Base-by-base conservation (phyloP, 2,888 invertebrate species). In the Bellardia bayeri region DNA sequence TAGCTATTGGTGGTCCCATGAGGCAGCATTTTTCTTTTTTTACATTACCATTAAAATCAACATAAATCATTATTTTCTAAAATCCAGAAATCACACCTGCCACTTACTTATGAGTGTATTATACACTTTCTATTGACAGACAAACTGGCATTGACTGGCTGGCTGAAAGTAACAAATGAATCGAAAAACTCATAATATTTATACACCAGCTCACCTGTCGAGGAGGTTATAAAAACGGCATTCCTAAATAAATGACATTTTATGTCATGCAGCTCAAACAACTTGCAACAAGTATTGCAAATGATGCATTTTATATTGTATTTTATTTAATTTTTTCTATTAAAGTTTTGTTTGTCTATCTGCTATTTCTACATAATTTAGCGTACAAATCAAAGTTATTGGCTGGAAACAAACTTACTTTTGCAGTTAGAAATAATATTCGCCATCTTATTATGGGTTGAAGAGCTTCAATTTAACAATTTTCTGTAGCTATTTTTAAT, bases 181-280 rank as follows among this genome's bases (percentile, higher is more conserved):
- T 16, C 42, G 56, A 81, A 56, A 64, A 81, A 66, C 72, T 74
- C 30, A 81, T 37, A 61, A 49, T 56, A 74, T 64, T 64, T 33
- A 33, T 51, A 56, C 54, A 64, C 33, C 51, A 16, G 5, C 40
- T 68, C 58, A 82, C 14, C 56, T 68, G 68, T 75, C 66, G 58
- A 37, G 23, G 66, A 68, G 66, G 58, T 82, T 75, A 45, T 69
- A 51, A 79, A 76, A 79, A 84, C 84, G 51, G 68, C 79, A 84
- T 84, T 84, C 84, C 72, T 66, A 51, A 58, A 68, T 79, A 78
- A 79, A 79, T 79, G 72, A 79, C 78, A 84, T 79, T 72, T 69
- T 72, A 64, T 84, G 78, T 76, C 76, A 82, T 69, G 64, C 72
- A 81, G 54, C 54, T 82, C 54, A 71, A 54, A n/a, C 80, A 63